Evolutionary conservation across 1,140 invertebrate genomes (phyloP).

Genomic region (Ylistrum balloti): DNA sequence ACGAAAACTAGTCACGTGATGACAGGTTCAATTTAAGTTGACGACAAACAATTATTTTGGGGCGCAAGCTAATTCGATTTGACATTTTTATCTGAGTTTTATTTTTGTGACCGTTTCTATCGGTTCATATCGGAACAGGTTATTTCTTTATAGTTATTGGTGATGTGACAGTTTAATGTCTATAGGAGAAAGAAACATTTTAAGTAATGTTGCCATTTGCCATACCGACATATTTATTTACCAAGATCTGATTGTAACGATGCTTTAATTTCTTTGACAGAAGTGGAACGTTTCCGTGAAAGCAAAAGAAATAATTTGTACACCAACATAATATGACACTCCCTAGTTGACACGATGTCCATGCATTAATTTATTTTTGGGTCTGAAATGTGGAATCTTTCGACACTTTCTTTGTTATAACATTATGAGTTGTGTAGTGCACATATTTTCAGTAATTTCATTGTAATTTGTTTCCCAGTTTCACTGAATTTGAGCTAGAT

Average conservation of each 20-base stretch:
- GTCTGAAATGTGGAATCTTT: too few species aligned
- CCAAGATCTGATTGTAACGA: neutral
- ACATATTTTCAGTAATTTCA: too few species aligned
- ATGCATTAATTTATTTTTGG: too few species aligned
- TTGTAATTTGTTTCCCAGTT: too few species aligned
- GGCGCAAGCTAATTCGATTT: slow-evolving; percentile 15
- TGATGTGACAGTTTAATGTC: neutral
- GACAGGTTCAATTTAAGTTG: slow-evolving; percentile 34
- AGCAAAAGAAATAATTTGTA: neutral
- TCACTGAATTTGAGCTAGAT: too few species aligned
- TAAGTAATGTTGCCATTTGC: slow-evolving; percentile 10
- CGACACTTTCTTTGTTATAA: too few species aligned
- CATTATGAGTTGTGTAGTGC: too few species aligned
- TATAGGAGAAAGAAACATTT: neutral
- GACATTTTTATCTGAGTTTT: slow-evolving; percentile 1
- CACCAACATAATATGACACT: neutral
- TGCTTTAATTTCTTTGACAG: neutral
- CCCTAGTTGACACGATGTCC: too few species aligned
- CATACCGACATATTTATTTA: neutral
- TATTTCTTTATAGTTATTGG: slow-evolving; percentile 8
- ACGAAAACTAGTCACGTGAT: slow-evolving; percentile 5
- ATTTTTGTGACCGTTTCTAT: neutral
- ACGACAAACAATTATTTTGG: slow-evolving; percentile 28
- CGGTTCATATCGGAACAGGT: slow-evolving; percentile 21
- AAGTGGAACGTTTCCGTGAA: slow-evolving; percentile 4